phyloP scores from a whole-genome alignment of 2,113 vertebrate genomes.

The Tragulus kanchil region DNA sequence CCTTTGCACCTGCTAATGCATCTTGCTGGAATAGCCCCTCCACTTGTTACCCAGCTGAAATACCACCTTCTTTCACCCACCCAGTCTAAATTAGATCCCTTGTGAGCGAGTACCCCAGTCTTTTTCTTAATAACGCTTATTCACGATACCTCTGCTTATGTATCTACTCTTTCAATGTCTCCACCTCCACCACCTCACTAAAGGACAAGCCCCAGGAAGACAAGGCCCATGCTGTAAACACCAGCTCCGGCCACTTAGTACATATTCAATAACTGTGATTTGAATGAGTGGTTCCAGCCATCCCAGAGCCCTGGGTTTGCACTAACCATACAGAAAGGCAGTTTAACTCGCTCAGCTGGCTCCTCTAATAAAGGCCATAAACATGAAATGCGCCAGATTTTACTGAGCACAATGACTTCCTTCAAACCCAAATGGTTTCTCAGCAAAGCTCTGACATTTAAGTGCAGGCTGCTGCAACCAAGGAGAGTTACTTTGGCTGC shows the following conservation, averaged over 20 bases:
- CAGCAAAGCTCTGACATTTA: constrained; percentile 66
- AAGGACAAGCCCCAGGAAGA: not conserved
- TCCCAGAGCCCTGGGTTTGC: constrained; percentile 24
- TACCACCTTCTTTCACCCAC: not conserved
- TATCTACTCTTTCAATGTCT: not conserved
- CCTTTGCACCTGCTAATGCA: constrained; percentile 50
- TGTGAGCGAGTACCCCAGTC: not conserved
- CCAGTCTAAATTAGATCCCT: not conserved
- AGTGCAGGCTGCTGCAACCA: constrained; percentile 59
- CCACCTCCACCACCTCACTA: not conserved
- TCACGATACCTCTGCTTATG: not conserved
- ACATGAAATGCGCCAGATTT: constrained; percentile 76
- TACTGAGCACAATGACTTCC: constrained; percentile 72
- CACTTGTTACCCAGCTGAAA: not conserved
- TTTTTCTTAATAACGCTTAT: constrained; percentile 6
- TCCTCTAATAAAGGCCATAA: constrained; percentile 80
- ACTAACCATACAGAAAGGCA: constrained; percentile 31
- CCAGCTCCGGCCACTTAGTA: not conserved
- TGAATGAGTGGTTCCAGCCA: constrained; percentile 51
- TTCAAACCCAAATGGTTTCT: constrained; percentile 77
- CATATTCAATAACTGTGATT: not conserved
- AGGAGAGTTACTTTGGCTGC: constrained; percentile 63
- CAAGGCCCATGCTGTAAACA: not conserved
- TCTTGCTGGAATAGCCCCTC: not conserved
- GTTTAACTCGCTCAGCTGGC: constrained; percentile 73